Evolutionary conservation across 2,888 invertebrate genomes (phyloP), one percentile per base, ranked within the genome.

Genomic region (Rotaria macrura): DNA sequence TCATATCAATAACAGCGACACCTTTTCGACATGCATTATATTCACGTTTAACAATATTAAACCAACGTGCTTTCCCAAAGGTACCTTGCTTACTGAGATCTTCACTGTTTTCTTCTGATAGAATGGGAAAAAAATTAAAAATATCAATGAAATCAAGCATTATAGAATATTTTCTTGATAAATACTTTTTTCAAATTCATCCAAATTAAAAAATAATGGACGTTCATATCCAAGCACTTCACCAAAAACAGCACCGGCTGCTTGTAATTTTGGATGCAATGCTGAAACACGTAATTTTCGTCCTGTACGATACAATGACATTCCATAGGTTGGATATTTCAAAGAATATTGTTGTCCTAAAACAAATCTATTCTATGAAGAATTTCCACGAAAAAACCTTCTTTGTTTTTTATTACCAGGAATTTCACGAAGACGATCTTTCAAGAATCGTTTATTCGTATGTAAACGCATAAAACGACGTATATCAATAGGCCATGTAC

Each of bases 221-320:
- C 97, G 92, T 91, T 98, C 98, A 90, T 97, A 98, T 0, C 97
- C 97, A 96, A 97, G 97, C 49, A 95, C 95, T 91, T 97, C 97
- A 0, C 96, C 96, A 90, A 98, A 98, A 12, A 96, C 94, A 0
- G 96, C 98, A 0, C 97, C 97, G 20, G 94, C 95, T 89, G 95
- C 95, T 87, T 94, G 93, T 29, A 97, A 92, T 87, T 95, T 94
- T 0, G 96, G 95, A 92, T 96, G 97, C 87, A 98, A 95, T 0
- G 97, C 97, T 0, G 97, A 97, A 93, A 96, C 95, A 85, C 98
- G 92, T 29, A 98, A 92, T 85, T 89, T 89, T 29, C 90, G 87
- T 2, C 89, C 89, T 79, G 89, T 89, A 23, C 86, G 86, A 84
- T 88, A 89, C 29, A 87, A 57, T 49, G 84, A 72, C 85, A 85